Evolutionary conservation across 2,888 invertebrate species (phyloP), one percentile per base, ranked within the genome.

Genomic region (Xestoiulus laeticollis): DNA sequence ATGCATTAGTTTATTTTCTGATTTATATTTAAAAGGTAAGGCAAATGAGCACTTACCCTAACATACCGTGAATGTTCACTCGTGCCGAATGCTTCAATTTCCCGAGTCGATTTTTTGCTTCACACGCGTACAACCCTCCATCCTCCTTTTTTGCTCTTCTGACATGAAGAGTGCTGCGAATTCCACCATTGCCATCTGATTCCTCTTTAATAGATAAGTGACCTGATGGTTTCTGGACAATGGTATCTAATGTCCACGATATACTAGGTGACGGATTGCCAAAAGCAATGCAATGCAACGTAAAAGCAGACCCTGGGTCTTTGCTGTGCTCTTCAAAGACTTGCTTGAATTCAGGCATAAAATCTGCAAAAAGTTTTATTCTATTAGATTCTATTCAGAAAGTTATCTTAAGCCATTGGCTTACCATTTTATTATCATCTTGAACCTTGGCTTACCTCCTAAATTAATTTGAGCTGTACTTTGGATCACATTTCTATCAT

Each of bases 41-140:
- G 48, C 43, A 8, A 43, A 85, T 32, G 26, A 48, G 43, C 85
- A 85, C 85, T 85, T 85, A 85, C 85, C 85, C 33, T 26, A 19
- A 85, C 85, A 85, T 85, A 85, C 85, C 85, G 43, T 84, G 84
- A 84, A 96, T 94, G 92, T 96, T 96, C 89, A 96, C 93, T 89
- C 95, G 93, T 48, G 95, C 95, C 19, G 95, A 94, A 92, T 96
- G 96, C 32, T 94, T 93, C 86, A 94, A 94, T 91, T 94, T 94
- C 33, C 96, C 96, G 32, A 95, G 96, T 83, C 95, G 93, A 92
- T 96, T 96, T 91, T 94, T 94, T 0, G 95, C 96, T 6, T 93
- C 94, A 91, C 96, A 96, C 84, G 94, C 94, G 92, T 96, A 96
- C 91, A 95, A 95, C 33, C 96, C 96, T 26, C 96, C 96, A 91